These are phyloP conservation scores for Nomada lathburiana DNA, from an alignment of 2,888 invertebrate genomes.

Conservation along the genomic window DNA sequence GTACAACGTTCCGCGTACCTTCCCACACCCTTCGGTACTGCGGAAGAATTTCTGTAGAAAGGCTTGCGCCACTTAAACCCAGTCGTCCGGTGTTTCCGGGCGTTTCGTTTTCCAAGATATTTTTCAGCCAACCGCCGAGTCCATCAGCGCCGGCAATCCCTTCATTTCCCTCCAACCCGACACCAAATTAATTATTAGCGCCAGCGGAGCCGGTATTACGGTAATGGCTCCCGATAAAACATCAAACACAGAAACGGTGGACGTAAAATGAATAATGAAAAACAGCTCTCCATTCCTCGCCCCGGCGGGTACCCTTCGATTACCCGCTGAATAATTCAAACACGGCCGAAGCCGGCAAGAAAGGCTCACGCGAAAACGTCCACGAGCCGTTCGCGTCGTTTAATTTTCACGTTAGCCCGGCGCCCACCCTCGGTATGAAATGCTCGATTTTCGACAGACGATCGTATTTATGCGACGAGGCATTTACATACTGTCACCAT, in stretches of 20 bases:
- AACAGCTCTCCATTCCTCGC: constrained; percentile 20
- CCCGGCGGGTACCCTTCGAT: constrained; percentile 28
- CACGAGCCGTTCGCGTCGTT: background rate
- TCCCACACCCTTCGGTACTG: too few species aligned
- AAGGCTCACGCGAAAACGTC: constrained; percentile 18
- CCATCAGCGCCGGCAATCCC: constrained; percentile 12
- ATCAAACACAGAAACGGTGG: constrained; percentile 40
- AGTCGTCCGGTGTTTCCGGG: too few species aligned
- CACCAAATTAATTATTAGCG: constrained; percentile 41
- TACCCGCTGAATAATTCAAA: constrained; percentile 45
- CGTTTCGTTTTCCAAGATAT: background rate
- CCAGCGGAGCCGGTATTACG: constrained; percentile 4
- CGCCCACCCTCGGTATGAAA: background rate
- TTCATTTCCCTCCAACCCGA: constrained; percentile 3
- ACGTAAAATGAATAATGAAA: constrained; percentile 52
- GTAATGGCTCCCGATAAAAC: constrained; percentile 38
- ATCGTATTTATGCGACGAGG: too few species aligned
- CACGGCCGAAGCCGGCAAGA: constrained; percentile 6
- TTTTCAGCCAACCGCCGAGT: background rate
- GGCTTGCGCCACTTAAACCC: too few species aligned
- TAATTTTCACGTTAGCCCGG: background rate
- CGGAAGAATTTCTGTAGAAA: too few species aligned
- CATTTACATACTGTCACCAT: too few species aligned
- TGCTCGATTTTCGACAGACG: background rate
- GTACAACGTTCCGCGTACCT: too few species aligned